Base-by-base conservation (phyloP, 2,113 vertebrate genomes). In the Daphoenositta chrysoptera region DNA sequence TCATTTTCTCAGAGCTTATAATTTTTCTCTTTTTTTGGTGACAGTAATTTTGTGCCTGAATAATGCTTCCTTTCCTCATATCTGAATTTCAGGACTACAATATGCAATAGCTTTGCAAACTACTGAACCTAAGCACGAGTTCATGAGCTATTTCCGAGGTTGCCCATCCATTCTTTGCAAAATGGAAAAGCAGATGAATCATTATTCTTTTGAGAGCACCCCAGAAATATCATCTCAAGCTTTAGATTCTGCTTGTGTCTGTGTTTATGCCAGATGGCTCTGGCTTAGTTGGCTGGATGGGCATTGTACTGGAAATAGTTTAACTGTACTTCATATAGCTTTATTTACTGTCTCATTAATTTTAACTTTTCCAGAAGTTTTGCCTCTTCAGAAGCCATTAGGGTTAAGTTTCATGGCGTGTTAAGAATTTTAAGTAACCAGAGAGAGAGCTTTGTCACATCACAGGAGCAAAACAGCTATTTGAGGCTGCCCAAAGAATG, bases 281-380 rank as follows among this genome's bases (percentile, higher is more conserved):
- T 3, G 58, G 87, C 93, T 93, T 90, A 93, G 83, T 86, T 94
- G 85, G 72, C 94, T 97, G 95, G 80, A 2, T 82, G 11, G 53
- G 58, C 85, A 84, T 94, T 83, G 66, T 95, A 85, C 90, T 94
- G 91, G 85, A 96, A 92, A 95, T 89, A 92, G 86, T 91, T 94
- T 64, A 73, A 86, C 76, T 86, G 86, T 96, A 94, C 48, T 93
- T 96, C 80, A 57, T 89, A 83, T 71, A 81, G 64, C 65, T 92
- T 84, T 95, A 87, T 96, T 97, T 96, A 93, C 85, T 96, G 68
- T 97, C 96, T 97, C 96, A 97, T 97, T 97, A 97, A 97, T 97
- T 97, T 97, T 96, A 97, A 83, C 93, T 97, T 97, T 95, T 90
- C 75, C 73, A 89, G 89, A 97, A 93, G 77, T 96, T 96, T 97